Percentiles rank a stretch among this genome's conserved stretches.
Conservation (phyloP, 2,797 vertebrate species). For the Salarias fasciatus region DNA sequence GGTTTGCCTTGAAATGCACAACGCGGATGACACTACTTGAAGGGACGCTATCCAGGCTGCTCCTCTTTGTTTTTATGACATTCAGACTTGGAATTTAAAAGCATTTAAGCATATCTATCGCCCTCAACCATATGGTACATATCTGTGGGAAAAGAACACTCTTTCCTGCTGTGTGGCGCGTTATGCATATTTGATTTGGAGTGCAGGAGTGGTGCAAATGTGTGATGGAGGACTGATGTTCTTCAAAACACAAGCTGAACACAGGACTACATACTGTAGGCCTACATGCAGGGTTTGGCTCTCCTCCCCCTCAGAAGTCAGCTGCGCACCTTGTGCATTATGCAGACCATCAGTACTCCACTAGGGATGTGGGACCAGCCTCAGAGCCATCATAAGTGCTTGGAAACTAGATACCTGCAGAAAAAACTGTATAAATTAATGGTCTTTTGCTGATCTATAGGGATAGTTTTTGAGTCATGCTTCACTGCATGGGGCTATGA, state of each 20-base stretch:
- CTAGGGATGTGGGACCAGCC: constrained; percentile 30
- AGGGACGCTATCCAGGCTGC: not conserved
- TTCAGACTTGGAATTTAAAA: not conserved
- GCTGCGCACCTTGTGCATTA: constrained; percentile 81
- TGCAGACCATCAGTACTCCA: constrained; percentile 69
- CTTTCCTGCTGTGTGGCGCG: not conserved
- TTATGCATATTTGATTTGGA: constrained; percentile 43
- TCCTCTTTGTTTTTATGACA: constrained; percentile 4
- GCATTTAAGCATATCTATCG: too few relatives aligned
- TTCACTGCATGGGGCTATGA: not conserved
- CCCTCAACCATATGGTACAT: not conserved
- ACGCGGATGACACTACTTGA: not conserved
- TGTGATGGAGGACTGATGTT: constrained; percentile 56
- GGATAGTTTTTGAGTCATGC: not conserved
- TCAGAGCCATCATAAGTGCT: constrained; percentile 27
- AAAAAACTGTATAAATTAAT: constrained; percentile 1
- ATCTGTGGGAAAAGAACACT: not conserved
- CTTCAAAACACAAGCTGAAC: constrained; percentile 56
- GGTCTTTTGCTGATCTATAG: constrained; percentile 2
- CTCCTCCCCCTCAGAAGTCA: constrained; percentile 67
- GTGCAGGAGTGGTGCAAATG: constrained; percentile 54
- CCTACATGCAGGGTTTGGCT: constrained; percentile 69
- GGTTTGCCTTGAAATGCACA: constrained; percentile 1
- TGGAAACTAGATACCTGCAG: not conserved
- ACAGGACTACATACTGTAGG: constrained; percentile 50